Conservation (phyloP, 2,888 invertebrate genomes). For the Cataglyphis cursor region DNA sequence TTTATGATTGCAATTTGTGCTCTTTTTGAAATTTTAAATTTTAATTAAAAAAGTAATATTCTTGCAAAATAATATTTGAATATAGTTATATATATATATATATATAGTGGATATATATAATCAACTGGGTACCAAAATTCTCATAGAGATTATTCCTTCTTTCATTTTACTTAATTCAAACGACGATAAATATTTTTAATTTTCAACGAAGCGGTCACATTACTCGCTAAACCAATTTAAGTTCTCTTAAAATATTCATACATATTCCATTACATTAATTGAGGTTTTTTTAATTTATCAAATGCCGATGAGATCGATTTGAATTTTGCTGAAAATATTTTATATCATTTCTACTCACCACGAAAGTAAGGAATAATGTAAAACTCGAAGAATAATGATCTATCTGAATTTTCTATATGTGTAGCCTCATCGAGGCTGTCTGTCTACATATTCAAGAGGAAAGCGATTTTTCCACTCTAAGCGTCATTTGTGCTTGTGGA, state of each 20-base stretch:
- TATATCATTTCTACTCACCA: constrained; percentile 35
- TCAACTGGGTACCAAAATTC: constrained; percentile 70
- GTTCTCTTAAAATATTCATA: constrained; percentile 34
- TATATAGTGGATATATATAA: constrained; percentile 67
- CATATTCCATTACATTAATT: constrained; percentile 19
- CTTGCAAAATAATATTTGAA: background rate
- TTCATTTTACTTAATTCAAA: constrained; percentile 58
- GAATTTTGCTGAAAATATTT: constrained; percentile 54
- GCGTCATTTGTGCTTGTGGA: constrained; percentile 80
- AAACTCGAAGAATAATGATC: constrained; percentile 64
- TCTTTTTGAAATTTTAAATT: background rate
- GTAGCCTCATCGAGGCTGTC: constrained; percentile 67
- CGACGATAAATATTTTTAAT: constrained; percentile 57
- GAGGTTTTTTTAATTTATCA: constrained; percentile 27
- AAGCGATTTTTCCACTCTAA: constrained; percentile 67
- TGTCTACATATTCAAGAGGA: constrained; percentile 60
- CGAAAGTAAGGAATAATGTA: constrained; percentile 74
- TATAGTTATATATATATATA: constrained; percentile 24
- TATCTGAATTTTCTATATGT: constrained; percentile 62
- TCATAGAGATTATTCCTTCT: constrained; percentile 75
- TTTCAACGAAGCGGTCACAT: constrained; percentile 53
- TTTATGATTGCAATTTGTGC: background rate
- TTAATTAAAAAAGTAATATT: constrained; percentile 4
- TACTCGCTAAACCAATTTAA: constrained; percentile 13
- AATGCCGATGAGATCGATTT: constrained; percentile 32